Percentiles rank a stretch among this genome's conserved stretches.
Evolutionary conservation across 1,140 invertebrate genomes (phyloP).

Genomic region (Listronotus bonariensis): DNA sequence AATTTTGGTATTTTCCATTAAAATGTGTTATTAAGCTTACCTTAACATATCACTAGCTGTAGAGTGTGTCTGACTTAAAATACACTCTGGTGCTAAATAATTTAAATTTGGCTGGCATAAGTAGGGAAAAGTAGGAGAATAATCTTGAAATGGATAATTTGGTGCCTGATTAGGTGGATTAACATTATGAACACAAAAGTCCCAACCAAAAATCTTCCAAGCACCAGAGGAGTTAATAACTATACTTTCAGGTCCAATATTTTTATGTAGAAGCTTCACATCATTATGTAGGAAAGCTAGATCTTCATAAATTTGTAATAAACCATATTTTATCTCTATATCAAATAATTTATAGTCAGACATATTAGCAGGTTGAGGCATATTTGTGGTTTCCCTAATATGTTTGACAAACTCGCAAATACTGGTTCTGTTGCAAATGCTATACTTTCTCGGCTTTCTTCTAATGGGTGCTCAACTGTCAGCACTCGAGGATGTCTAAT

Average conservation of each 20-base stretch:
- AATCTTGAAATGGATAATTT: constrained; percentile 79
- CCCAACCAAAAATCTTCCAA: constrained; percentile 97
- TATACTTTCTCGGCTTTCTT: constrained; percentile 94
- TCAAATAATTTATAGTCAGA: constrained; percentile 75
- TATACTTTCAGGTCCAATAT: constrained; percentile 90
- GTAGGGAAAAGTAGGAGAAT: constrained; percentile 72
- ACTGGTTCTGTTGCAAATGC: constrained; percentile 98
- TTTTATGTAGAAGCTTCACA: constrained; percentile 90
- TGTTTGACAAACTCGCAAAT: constrained; percentile 89
- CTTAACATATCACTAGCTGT: constrained; percentile 88
- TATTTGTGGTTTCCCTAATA: constrained; percentile 78
- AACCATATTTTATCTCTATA: constrained; percentile 95
- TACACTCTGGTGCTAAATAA: constrained; percentile 84
- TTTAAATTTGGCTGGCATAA: constrained; percentile 82
- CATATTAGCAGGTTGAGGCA: constrained; percentile 68
- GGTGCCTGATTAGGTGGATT: constrained; percentile 66
- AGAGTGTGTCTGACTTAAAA: constrained; percentile 70
- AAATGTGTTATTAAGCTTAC: neutral
- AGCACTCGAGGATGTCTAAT: constrained; percentile 93
- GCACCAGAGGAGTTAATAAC: constrained; percentile 90
- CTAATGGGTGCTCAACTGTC: constrained; percentile 95
- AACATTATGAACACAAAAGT: constrained; percentile 82
- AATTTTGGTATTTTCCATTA: constrained; percentile 44
- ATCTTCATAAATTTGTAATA: constrained; percentile 92
- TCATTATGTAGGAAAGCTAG: constrained; percentile 91